Base-by-base conservation (phyloP, 2,113 vertebrate genomes). In the Xyrauchen texanus region DNA sequence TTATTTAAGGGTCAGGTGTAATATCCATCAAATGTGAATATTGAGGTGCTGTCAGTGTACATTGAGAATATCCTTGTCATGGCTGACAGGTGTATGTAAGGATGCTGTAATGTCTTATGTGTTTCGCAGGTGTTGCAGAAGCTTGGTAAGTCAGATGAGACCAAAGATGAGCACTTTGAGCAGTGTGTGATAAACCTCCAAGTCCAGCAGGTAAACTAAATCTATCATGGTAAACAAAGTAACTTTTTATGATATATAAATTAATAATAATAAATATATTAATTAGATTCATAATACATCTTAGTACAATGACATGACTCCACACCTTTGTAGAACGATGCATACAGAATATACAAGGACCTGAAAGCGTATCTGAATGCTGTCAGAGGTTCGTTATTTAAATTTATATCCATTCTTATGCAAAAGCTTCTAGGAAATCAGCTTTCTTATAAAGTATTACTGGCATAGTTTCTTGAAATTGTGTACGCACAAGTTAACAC, bases 81-180 rank as follows among this genome's bases (percentile, higher is more conserved):
- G 45, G 53, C 49, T 70, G 7, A 69, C 12, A 77, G 5, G 58
- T 67, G 52, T 64, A 6, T 76, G 45, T 21, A 34, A 12, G 8
- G 71, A 49, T 57, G n/a, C 1, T 80, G 15, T 78, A 64, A 75
- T 76, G 21, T 81, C 45, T 70, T 34, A n/a, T 62, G 0, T 8
- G 7, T 34, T 21, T 85, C 65, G 0, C 88, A 99, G 98, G 96
- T 99, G 7, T 85, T 97, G 74, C 97, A 99, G 80, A 98, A 90
- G 87, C 77, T 99, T 87, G 96, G 97, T 11, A 98, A 97, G 90
- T 91, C 93, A 0, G 91, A 92, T 64, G 97, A 96, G 90, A 98
- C 94, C 51, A 96, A 93, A 90, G 97, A 99, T 4, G 95, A 96
- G 42, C 85, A 94, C 61, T 99, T 99, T 80, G 96, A 98, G 82